A percentile compares a stretch with the other conserved stretches of the same genome.
These are phyloP conservation scores for Chelon labrosus DNA, from an alignment of 2,797 vertebrate genomes.

Conservation along the genomic window DNA sequence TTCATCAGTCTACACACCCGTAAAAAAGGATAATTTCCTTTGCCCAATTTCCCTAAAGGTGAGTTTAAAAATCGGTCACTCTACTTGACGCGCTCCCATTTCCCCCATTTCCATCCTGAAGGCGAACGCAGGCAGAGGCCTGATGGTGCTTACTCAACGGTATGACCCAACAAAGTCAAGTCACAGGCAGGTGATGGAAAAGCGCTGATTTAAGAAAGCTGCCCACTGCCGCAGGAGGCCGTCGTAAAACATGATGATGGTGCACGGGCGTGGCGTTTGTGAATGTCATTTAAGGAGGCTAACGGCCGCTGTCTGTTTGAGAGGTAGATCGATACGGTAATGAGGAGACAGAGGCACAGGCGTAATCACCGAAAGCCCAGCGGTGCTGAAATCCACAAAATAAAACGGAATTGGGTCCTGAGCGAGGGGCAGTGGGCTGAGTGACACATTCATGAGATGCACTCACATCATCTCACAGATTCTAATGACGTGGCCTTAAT, in stretches of 20 bases:
- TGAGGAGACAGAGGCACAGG: constrained; percentile 61
- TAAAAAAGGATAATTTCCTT: constrained; percentile 61
- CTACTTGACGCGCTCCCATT: constrained; percentile 29
- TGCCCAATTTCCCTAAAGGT: constrained; percentile 65
- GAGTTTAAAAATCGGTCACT: constrained; percentile 60
- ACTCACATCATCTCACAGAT: constrained; percentile 31
- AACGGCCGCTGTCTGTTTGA: constrained; percentile 62
- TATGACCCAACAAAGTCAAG: constrained; percentile 48
- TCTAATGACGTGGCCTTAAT: constrained; percentile 48
- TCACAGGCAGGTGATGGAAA: constrained; percentile 37
- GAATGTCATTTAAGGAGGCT: constrained; percentile 61
- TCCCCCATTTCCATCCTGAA: constrained; percentile 19
- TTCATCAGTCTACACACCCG: constrained; percentile 59
- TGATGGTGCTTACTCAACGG: constrained; percentile 4
- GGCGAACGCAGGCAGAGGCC: constrained; percentile 25
- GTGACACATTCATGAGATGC: constrained; percentile 45
- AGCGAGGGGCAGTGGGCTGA: constrained; percentile 39
- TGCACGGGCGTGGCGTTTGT: constrained; percentile 41
- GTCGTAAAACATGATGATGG: constrained; percentile 64
- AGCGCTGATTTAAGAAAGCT: constrained; percentile 36
- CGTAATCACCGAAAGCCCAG: constrained; percentile 63
- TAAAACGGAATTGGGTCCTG: constrained; percentile 47
- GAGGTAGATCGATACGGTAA: constrained; percentile 72
- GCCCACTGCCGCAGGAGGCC: not conserved
- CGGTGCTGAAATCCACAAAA: constrained; percentile 70